Conservation (phyloP, 35 echinoderm and acorn worm species). For the Amphiura filiformis region DNA sequence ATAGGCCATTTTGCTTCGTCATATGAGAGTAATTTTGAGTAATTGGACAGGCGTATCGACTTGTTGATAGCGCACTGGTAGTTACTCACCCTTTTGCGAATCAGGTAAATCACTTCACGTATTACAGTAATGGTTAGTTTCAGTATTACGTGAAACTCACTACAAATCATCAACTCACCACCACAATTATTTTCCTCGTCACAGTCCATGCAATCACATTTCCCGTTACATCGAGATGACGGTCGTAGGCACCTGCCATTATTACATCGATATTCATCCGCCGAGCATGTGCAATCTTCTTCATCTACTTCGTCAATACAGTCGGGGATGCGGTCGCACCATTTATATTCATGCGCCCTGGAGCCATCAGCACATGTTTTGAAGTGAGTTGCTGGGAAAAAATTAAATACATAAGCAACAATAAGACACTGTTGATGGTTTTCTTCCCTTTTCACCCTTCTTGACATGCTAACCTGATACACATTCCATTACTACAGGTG, state of each 20-base stretch:
- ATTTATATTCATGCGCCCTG: conserved; percentile 9
- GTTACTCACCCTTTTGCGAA: too few species aligned
- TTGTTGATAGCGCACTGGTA: too few species aligned
- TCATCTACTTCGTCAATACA: conserved; percentile 55
- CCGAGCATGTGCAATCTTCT: conserved; percentile 27
- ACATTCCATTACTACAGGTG: too few species aligned
- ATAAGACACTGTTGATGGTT: too few species aligned
- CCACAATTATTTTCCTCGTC: conserved; percentile 46
- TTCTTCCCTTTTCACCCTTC: too few species aligned
- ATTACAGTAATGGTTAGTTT: neutral
- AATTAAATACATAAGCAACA: too few species aligned
- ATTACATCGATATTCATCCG: conserved; percentile 28
- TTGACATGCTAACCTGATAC: too few species aligned
- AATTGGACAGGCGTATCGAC: too few species aligned
- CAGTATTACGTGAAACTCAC: too few species aligned
- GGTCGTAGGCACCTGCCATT: conserved; percentile 25
- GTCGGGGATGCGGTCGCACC: conserved; percentile 37
- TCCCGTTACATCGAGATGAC: conserved; percentile 28
- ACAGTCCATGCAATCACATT: conserved; percentile 54
- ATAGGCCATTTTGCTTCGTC: too few species aligned
- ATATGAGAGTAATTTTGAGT: too few species aligned
- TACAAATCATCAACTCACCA: conserved; percentile 48
- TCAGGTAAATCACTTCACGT: too few species aligned
- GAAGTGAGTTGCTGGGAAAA: conserved; percentile 17
- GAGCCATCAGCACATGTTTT: conserved; percentile 15